Evolutionary conservation across 2,888 invertebrate species (phyloP), one percentile per base, ranked within the genome.

Genomic region (Helobdella robusta): DNA sequence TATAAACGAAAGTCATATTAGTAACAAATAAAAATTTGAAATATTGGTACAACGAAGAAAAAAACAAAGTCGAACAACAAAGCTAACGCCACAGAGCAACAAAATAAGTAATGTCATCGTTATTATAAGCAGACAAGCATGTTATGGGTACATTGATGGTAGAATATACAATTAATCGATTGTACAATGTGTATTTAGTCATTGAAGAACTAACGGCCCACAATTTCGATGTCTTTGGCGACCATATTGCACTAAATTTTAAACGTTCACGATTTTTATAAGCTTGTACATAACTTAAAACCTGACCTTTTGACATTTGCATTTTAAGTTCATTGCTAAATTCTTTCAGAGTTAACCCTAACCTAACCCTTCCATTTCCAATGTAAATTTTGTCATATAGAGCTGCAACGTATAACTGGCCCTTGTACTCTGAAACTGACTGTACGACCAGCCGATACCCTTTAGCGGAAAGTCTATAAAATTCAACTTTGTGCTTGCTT

Each of bases 241-340:
- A 59, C 75, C 75, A 76, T n/a, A 75, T 69, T 4, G 73, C 74
- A 66, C 74, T 74, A 34, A 76, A 73, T 66, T 68, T 72, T 0
- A 73, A 69, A 11, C 68, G 64, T 8, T 70, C 72, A 0, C 66
- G 65, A 25, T 68, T 70, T 4, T 69, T 69, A 66, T 73, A 77
- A 59, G 75, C 73, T 65, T 75, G 73, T n/a, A 74, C 68, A 65
- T 73, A 73, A 6, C 65, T 66, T 20, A 75, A 70, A 2, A 70
- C 63, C 8, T 64, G 65, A 3, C 68, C 67, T 18, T 63, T 66
- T 5, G 60, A 58, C 5, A 70, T 63, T 64, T 73, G 73, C 48
- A 66, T 68, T 18, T 70, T 67, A 11, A 74, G 69, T 44, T 73
- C 74, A 25, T 69, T 67, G 5, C 72, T 64, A 70, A 74, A 75